phyloP scores from a whole-genome alignment of 2,113 vertebrate species.

The Barbus barbus region DNA sequence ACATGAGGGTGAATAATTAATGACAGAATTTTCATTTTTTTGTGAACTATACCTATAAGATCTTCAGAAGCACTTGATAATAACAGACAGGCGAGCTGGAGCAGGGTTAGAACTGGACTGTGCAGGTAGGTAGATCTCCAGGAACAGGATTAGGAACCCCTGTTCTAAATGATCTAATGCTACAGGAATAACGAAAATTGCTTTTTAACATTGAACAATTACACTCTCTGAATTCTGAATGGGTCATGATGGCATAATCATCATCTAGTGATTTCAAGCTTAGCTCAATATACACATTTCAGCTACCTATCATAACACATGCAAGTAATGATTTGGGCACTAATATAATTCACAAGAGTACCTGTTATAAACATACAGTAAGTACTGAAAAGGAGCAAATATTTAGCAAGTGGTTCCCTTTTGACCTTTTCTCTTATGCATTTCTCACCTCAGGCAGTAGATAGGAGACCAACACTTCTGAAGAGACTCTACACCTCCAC shows the following conservation, averaged over 20 bases:
- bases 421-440: conserved; percentile 7
- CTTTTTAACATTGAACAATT: neutral
- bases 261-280: neutral
- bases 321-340: neutral
- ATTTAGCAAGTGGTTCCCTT: neutral
- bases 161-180: too few relatives aligned
- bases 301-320: neutral
- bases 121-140: too few relatives aligned
- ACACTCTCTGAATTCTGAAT: neutral
- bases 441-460: conserved; percentile 4
- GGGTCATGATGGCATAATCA: too few relatives aligned
- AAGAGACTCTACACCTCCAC: conserved; percentile 11
- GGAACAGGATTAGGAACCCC: too few relatives aligned
- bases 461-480: neutral
- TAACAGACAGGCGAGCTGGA: too few relatives aligned
- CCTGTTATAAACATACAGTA: neutral
- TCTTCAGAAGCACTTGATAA: too few relatives aligned
- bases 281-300: neutral
- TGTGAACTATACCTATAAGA: too few relatives aligned
- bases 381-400: neutral
- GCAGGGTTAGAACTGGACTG: too few relatives aligned
- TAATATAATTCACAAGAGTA: neutral
- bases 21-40: too few relatives aligned
- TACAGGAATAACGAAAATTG: too few relatives aligned
- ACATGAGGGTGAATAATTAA: too few relatives aligned